These are phyloP conservation scores for Reticulitermes lucifugus DNA, from an alignment of 2,888 invertebrate genomes.

Conservation along the genomic window DNA sequence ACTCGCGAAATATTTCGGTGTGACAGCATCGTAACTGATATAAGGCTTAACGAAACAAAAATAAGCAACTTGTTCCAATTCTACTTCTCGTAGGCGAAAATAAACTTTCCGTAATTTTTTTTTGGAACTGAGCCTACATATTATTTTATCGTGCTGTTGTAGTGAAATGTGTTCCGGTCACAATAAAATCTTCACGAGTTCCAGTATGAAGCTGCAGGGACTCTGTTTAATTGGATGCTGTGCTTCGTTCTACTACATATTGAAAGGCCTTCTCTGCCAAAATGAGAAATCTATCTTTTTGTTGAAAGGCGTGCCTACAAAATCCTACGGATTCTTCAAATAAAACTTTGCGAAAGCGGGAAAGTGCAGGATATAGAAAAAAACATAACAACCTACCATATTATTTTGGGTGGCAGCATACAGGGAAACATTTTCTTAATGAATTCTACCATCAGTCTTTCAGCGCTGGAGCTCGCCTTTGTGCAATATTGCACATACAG, in stretches of 20 bases:
- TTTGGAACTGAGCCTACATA: no score
- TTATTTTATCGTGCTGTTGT: no score
- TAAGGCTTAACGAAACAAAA: no score
- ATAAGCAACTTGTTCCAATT: no score
- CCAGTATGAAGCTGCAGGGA: not conserved
- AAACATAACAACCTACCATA: slow-evolving; percentile 9
- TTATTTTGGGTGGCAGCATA: slow-evolving; percentile 2
- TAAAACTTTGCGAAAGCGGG: not conserved
- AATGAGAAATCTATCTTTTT: slow-evolving; percentile 13
- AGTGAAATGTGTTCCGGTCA: no score
- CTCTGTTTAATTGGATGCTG: not conserved
- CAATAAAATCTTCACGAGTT: not conserved
- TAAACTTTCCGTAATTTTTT: no score
- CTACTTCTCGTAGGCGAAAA: no score
- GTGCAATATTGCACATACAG: not conserved
- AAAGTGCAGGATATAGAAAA: not conserved
- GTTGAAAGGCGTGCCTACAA: slow-evolving; percentile 6
- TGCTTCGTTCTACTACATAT: not conserved
- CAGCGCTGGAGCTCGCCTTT: not conserved
- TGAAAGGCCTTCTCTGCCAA: not conserved
- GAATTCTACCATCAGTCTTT: slow-evolving; percentile 12
- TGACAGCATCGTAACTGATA: no score
- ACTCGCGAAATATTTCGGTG: no score
- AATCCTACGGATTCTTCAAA: slow-evolving; percentile 9
- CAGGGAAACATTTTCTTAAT: slow-evolving; percentile 7